These are phyloP conservation scores for Corythornis madagascariensis DNA, from an alignment of 2,113 vertebrate species.

Conservation along the genomic window DNA sequence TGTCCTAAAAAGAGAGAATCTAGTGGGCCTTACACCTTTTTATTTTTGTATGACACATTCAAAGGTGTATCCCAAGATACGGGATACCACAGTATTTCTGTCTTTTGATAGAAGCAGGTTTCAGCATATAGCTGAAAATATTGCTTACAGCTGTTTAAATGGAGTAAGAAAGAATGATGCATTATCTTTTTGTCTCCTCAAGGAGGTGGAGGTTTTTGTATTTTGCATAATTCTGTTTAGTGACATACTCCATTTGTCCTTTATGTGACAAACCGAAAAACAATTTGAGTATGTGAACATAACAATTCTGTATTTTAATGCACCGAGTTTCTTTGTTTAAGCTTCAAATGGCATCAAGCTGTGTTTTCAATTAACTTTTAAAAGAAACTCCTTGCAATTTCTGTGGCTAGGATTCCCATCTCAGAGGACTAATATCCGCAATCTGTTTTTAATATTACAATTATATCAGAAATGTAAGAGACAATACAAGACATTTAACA, in stretches of 20 bases:
- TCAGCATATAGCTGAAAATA: neutral
- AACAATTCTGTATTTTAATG: slow-evolving; percentile 24
- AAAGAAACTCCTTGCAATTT: slow-evolving; percentile 26
- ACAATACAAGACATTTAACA: neutral
- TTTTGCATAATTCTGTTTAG: neutral
- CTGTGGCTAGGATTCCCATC: slow-evolving; percentile 28
- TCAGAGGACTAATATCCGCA: slow-evolving; percentile 16
- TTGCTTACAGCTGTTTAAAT: neutral
- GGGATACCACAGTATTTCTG: neutral
- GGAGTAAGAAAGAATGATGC: neutral
- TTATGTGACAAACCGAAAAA: neutral
- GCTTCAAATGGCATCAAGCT: slow-evolving; percentile 26
- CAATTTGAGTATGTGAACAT: neutral
- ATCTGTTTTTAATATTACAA: slow-evolving; percentile 48
- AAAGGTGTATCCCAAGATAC: neutral
- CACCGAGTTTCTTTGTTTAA: slow-evolving; percentile 58
- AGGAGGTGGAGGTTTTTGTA: neutral
- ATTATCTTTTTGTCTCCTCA: neutral
- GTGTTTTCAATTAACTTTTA: slow-evolving; percentile 59
- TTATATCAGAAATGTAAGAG: slow-evolving; percentile 11
- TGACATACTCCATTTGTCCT: neutral
- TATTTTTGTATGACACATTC: neutral
- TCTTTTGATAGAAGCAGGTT: neutral
- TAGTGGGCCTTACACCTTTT: neutral
- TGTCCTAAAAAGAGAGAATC: neutral